Evolutionary conservation across 2,888 invertebrate genomes (phyloP).

Genomic region (Agapostemon virescens): DNA sequence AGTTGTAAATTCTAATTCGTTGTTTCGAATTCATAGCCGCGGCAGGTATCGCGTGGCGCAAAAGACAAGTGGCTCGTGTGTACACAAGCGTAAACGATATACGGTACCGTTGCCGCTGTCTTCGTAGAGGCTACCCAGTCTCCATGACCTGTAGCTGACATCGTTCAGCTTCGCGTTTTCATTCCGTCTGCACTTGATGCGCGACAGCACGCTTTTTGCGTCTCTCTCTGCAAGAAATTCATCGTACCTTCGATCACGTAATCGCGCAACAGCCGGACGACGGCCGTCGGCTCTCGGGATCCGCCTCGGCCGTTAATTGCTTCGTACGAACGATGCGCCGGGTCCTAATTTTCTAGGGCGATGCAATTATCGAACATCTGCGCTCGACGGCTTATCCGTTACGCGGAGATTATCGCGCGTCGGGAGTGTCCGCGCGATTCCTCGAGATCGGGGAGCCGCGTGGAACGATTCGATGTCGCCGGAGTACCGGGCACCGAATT

Average conservation of each 20-base stretch:
- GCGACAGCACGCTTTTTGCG: slow-evolving; percentile 39
- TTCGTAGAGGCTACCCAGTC: slow-evolving; percentile 78
- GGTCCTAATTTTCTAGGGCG: slow-evolving; percentile 19
- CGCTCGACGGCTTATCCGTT: neutral
- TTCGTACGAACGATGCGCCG: slow-evolving; percentile 20
- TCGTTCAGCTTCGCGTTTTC: slow-evolving; percentile 75
- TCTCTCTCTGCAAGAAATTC: slow-evolving; percentile 52
- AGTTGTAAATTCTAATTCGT: neutral
- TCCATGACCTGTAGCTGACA: slow-evolving; percentile 79
- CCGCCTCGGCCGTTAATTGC: slow-evolving; percentile 29
- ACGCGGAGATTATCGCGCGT: neutral
- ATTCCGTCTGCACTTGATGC: slow-evolving; percentile 56
- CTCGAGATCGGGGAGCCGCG: neutral
- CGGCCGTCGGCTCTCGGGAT: slow-evolving; percentile 12
- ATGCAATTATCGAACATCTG: neutral
- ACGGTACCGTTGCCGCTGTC: slow-evolving; percentile 70
- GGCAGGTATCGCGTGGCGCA: neutral
- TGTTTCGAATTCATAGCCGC: neutral
- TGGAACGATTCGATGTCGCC: neutral
- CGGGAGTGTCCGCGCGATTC: neutral
- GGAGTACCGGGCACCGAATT: neutral
- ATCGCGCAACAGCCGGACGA: slow-evolving; percentile 23
- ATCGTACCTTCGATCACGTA: slow-evolving; percentile 28
- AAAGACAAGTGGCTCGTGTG: neutral
- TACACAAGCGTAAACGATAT: neutral